A percentile compares a stretch with the other conserved stretches of the same genome.
phyloP scores from a whole-genome alignment of 2,888 invertebrate genomes.

The Morpho achilles region DNA sequence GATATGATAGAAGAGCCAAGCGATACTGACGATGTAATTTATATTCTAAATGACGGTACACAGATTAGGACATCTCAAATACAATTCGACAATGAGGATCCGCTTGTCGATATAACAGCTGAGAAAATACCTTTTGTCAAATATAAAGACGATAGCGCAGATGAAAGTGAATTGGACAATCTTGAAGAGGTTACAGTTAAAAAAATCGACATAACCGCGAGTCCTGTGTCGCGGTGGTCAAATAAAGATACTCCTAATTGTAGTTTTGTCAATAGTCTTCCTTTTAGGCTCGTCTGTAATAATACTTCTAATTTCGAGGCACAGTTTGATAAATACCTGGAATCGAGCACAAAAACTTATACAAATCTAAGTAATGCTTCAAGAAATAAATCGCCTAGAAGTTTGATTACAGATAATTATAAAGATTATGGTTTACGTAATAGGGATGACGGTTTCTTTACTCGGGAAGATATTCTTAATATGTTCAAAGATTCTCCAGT shows the following conservation, averaged over 20 bases:
- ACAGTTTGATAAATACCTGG: constrained; percentile 62
- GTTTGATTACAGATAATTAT: constrained; percentile 44
- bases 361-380: constrained; percentile 45
- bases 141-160: constrained; percentile 43
- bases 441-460: constrained; percentile 44
- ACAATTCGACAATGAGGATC: constrained; percentile 71
- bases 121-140: constrained; percentile 66
- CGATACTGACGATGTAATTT: constrained; percentile 47
- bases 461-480: constrained; percentile 63
- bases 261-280: constrained; percentile 57
- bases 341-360: constrained; percentile 50
- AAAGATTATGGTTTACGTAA: constrained; percentile 36
- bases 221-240: constrained; percentile 51
- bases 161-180: constrained; percentile 37
- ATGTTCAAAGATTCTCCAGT: constrained; percentile 72
- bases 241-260: constrained; percentile 49
- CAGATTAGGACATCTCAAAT: constrained; percentile 71
- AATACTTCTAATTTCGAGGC: constrained; percentile 60
- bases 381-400: constrained; percentile 55
- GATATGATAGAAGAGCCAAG: constrained; percentile 38
- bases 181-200: constrained; percentile 38
- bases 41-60: constrained; percentile 67
- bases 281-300: constrained; percentile 62
- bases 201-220: constrained; percentile 54
- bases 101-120: constrained; percentile 52